Evolutionary conservation across 2,888 invertebrate genomes (phyloP).

Genomic region (Plutella xylostella): DNA sequence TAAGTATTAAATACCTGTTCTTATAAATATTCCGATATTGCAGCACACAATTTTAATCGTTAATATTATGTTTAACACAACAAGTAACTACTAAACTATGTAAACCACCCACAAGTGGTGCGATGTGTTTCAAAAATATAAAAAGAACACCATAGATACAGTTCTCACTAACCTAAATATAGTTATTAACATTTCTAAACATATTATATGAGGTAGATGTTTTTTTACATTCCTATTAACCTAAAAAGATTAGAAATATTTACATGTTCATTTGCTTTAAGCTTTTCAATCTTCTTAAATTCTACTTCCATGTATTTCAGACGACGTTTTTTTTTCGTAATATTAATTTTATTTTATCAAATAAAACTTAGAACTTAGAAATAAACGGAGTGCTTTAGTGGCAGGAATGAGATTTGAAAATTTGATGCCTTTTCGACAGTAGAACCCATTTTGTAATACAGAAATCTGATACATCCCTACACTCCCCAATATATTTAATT

Average conservation of each 20-base stretch:
- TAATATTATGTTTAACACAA: slow-evolving; percentile 19
- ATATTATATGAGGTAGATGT: slow-evolving; percentile 67
- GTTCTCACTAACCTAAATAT: slow-evolving; percentile 60
- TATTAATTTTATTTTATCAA: not conserved
- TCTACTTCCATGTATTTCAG: slow-evolving; percentile 8
- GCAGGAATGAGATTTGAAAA: slow-evolving; percentile 23
- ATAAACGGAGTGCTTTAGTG: slow-evolving; percentile 19
- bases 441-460: no score
- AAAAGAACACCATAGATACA: slow-evolving; percentile 43
- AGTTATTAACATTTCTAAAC: slow-evolving; percentile 55
- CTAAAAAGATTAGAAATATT: slow-evolving; percentile 64
- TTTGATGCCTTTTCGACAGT: no score
- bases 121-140: slow-evolving; percentile 39
- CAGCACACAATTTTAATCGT: slow-evolving; percentile 48
- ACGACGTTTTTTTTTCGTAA: not conserved
- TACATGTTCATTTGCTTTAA: slow-evolving; percentile 55
- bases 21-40: slow-evolving; percentile 46
- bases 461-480: no score
- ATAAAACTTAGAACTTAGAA: slow-evolving; percentile 2
- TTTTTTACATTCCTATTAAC: slow-evolving; percentile 69
- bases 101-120: slow-evolving; percentile 26
- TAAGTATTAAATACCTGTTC: slow-evolving; percentile 22
- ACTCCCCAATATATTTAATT: no score
- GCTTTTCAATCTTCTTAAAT: slow-evolving; percentile 49
- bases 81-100: slow-evolving; percentile 1